phyloP scores from a whole-genome alignment of 2,888 invertebrate genomes.

The Aromia moschata region DNA sequence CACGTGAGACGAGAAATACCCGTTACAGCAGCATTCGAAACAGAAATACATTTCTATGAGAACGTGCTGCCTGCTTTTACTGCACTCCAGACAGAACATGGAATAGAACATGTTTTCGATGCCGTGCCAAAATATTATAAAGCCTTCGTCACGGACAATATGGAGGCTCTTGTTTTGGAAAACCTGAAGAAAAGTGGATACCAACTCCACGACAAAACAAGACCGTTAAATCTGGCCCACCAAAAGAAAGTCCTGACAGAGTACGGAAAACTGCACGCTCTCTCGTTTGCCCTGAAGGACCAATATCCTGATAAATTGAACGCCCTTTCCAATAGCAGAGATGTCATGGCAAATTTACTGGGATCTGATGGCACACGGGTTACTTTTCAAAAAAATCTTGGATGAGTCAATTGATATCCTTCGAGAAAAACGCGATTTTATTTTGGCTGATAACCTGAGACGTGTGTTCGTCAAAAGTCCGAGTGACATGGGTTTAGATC shows the following conservation, averaged over 20 bases:
- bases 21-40: conserved; percentile 18
- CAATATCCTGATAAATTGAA: conserved; percentile 29
- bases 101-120: conserved; percentile 20
- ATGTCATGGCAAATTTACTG: background rate
- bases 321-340: background rate
- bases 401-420: background rate
- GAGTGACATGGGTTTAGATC: conserved; percentile 15
- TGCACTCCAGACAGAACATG: conserved; percentile 32
- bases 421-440: background rate
- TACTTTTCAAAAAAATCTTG: too few relatives aligned
- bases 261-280: conserved; percentile 40
- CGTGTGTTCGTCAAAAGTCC: background rate
- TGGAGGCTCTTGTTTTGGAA: conserved; percentile 36
- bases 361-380: too few relatives aligned
- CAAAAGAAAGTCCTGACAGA: conserved; percentile 31
- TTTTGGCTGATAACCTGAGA: background rate
- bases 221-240: conserved; percentile 35
- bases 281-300: conserved; percentile 39
- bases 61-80: conserved; percentile 33
- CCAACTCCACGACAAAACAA: conserved; percentile 31
- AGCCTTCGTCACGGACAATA: conserved; percentile 21
- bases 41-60: conserved; percentile 38
- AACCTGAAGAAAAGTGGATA: conserved; percentile 37
- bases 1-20: conserved; percentile 8
- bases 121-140: conserved; percentile 38